Evolutionary conservation across 2,113 vertebrate species (phyloP), one percentile per base, ranked within the genome.

Genomic region (Sphyrna mokarran): DNA sequence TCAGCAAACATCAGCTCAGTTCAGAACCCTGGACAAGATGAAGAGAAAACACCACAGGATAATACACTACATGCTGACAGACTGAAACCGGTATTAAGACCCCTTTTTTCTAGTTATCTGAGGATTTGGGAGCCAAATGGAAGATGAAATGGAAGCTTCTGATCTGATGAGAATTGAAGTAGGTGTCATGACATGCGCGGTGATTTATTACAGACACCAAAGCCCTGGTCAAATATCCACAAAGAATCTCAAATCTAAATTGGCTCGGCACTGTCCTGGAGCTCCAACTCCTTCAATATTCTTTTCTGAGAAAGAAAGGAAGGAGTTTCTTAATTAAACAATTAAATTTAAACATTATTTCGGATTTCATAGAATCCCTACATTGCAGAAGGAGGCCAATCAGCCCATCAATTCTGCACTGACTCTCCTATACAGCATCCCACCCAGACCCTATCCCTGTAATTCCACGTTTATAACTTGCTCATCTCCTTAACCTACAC

Each of bases 1-100:
- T 96, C 97, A 96, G 97, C 97, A 98, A 98, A 98, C 97, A 98
- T 97, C 0, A 96, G 97, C 97, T 63, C 97, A 97, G 69, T 37
- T 72, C 69, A 26, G 68, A 29, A 96, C 96, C 96, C 96, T 96
- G 96, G 96, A 72, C 40, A 26, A 96, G 96, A 96, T 96, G 94
- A 96, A 78, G 94, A 95, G 97, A 96, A 97, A 97, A 97, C 97
- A 96, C 11, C 96, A 80, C 70, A 43, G 96, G 96, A 97, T 97
- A 98, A 98, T 97, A 96, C 96, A 96, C 96, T 94, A 96, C 97
- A 97, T 96, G 96, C 96, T 95, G 96, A 96, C n/a, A 96, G 78
- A 96, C 96, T 96, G 72, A 96, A 72, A 96, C 96, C 96, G 96
- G 96, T 96, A 95, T 96, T 90, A 96, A 96, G 96, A 96, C 97